phyloP scores from a whole-genome alignment of 2,797 vertebrate species.

The Acridotheres tristis region DNA sequence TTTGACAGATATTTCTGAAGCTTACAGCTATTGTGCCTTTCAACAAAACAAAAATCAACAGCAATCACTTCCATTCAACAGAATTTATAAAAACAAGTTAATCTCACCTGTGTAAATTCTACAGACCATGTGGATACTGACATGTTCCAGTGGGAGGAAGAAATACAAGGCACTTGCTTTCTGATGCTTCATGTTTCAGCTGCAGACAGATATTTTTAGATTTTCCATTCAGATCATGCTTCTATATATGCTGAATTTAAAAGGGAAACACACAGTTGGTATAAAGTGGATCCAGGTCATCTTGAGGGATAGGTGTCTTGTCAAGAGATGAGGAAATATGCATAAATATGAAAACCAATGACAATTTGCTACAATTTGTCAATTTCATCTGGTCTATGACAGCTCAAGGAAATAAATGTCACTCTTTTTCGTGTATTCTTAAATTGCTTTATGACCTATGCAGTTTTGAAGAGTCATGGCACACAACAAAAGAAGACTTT shows the following conservation, averaged over 20 bases:
- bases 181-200: neutral
- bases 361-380: neutral
- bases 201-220: neutral
- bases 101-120: neutral
- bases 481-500: neutral
- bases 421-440: neutral
- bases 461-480: neutral
- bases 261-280: neutral
- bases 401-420: neutral
- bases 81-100: neutral
- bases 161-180: neutral
- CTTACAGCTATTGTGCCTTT: neutral
- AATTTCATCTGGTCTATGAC: neutral
- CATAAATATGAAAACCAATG: neutral
- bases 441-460: neutral
- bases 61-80: neutral
- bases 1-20: neutral
- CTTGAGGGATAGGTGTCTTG: neutral
- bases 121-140: neutral
- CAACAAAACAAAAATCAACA: neutral
- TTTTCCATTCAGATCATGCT: neutral
- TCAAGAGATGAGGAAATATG: neutral
- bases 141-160: neutral
- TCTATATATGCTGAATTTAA: neutral
- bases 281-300: neutral